Percentiles rank a stretch among this genome's conserved stretches.
Evolutionary conservation across 1,140 invertebrate species (phyloP).

Genomic region (Laupala kohalensis): DNA sequence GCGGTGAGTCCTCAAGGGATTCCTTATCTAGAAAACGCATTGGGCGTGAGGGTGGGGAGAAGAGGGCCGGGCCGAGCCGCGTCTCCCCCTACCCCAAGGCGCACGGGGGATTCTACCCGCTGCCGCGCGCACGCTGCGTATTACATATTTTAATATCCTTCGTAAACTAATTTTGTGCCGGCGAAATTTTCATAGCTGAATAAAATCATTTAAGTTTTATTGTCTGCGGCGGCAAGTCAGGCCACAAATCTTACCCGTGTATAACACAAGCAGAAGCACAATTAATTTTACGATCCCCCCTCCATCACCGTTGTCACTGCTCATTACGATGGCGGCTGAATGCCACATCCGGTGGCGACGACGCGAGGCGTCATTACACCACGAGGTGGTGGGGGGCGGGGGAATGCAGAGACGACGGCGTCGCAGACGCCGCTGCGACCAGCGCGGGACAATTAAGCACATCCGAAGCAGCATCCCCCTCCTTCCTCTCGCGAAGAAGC

Average conservation of each 20-base stretch:
- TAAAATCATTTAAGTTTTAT: constrained; percentile 18
- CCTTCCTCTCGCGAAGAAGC: too few relatives aligned
- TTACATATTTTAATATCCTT: constrained; percentile 16
- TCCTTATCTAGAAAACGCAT: too few relatives aligned
- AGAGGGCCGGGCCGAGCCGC: too few relatives aligned
- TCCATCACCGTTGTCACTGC: neutral
- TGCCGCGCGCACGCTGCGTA: too few relatives aligned
- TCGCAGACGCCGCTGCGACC: neutral
- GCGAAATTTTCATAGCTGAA: constrained; percentile 16
- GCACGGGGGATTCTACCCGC: too few relatives aligned
- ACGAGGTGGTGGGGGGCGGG: neutral
- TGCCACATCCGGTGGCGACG: neutral
- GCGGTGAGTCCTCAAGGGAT: too few relatives aligned
- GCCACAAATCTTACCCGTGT: constrained; percentile 14
- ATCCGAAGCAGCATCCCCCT: neutral
- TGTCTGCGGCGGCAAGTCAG: constrained; percentile 4
- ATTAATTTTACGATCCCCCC: constrained; percentile 13
- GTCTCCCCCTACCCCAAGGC: neutral
- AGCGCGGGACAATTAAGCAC: neutral
- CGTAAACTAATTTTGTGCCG: constrained; percentile 15
- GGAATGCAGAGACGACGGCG: neutral
- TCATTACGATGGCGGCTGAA: constrained; percentile 13
- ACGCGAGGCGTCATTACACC: neutral
- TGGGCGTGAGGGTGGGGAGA: too few relatives aligned
- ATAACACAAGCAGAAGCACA: constrained; percentile 13